Conservation (phyloP, 2,113 vertebrate species). For the Muntiacus reevesi region DNA sequence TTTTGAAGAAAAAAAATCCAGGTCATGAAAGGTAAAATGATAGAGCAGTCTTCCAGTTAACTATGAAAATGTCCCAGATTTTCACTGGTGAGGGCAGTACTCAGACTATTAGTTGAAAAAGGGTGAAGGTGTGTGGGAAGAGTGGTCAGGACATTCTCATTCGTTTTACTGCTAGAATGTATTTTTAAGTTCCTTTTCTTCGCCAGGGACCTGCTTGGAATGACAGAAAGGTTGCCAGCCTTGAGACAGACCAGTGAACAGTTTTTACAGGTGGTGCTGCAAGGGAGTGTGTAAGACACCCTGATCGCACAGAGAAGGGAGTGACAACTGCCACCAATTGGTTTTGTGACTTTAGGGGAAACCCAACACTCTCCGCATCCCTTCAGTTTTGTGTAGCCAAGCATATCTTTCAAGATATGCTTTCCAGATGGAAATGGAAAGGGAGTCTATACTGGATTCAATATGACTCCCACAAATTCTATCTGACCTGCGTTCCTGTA, state of each 20-base stretch:
- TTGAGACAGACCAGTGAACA: not conserved
- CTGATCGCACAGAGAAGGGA: not conserved
- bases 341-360: not conserved
- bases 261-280: not conserved
- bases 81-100: not conserved
- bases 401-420: not conserved
- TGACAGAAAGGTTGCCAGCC: not conserved
- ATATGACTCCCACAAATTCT: not conserved
- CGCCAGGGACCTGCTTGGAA: not conserved
- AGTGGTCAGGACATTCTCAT: not conserved
- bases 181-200: not conserved
- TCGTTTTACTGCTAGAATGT: not conserved
- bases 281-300: too few species aligned
- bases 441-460: not conserved
- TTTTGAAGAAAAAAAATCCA: conserved; percentile 17
- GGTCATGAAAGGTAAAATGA: not conserved
- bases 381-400: not conserved
- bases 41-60: not conserved
- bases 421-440: not conserved
- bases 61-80: not conserved
- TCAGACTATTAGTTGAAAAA: not conserved
- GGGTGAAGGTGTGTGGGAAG: not conserved
- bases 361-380: not conserved
- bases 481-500: not conserved
- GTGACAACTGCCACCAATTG: not conserved